Evolutionary conservation across 1,140 invertebrate species (phyloP), one percentile per base, ranked within the genome.

Genomic region (Drosophila azteca): DNA sequence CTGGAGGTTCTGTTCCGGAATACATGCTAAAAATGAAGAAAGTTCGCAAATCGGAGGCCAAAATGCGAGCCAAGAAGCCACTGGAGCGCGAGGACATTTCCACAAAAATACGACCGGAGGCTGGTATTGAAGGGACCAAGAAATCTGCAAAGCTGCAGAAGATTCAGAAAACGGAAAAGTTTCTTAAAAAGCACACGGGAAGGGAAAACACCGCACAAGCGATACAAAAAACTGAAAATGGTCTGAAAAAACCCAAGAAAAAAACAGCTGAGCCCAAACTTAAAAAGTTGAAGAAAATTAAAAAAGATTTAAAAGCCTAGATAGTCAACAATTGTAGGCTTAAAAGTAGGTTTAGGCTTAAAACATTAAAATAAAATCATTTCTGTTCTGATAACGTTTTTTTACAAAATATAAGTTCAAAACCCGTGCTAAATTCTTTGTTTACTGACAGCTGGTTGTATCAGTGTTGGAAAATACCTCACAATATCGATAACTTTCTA

Each of bases 1-100:
- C 97, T 7, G 98, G 97, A 0, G 98, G 97, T 90, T 93, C 95
- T 29, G 96, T 99, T 6, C 97, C 98, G 1, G 95, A 96, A 1
- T 99, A 97, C 91, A 97, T 98, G 95, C 90, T 98, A 53, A 92
- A 94, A 65, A 93, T 98, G 88, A 96, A 96, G 76, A 96, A 95
- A 85, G 93, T 94, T 58, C 93, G 93, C 22, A 95, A 96, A 78
- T 95, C 94, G 17, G 94, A 94, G 76, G 93, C 93, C 62, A 95
- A 94, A 79, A 93, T 94, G 77, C 81, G 95, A 4, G 92, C 93
- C 61, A 93, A 91, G 50, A 92, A 92, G 57, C 94, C 94, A 0
- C 94, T 95, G 1, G 91, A 93, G 22, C 90, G 95, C 22, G 93
- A 94, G 54, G 92, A 93, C 9, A 95, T 96, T 77, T 94, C 94